A percentile compares a stretch with the other conserved stretches of the same genome.
Evolutionary conservation across 2,113 vertebrate genomes (phyloP).

Genomic region (Scolopax mira): DNA sequence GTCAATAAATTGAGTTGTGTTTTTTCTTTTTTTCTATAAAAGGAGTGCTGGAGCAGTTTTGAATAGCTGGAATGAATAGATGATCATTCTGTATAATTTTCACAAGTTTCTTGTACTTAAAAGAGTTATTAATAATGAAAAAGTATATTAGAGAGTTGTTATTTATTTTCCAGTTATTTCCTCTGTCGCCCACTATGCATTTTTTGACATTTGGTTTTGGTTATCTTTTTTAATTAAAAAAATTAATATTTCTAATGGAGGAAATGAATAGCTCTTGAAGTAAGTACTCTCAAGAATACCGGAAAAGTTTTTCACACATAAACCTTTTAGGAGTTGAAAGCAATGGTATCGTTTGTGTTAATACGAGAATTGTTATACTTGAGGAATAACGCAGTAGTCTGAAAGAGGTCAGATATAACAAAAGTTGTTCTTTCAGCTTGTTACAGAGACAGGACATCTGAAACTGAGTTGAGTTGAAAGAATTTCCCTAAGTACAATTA

Average conservation of each 20-base stretch:
- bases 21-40: neutral
- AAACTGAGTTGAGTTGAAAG: neutral
- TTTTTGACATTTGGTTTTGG: neutral
- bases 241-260: neutral
- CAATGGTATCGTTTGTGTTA: neutral
- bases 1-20: neutral
- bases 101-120: neutral
- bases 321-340: neutral
- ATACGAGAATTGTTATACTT: neutral
- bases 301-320: neutral
- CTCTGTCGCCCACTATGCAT: neutral
- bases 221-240: neutral
- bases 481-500: neutral
- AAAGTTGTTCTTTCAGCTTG: neutral
- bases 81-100: conserved; percentile 1
- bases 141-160: neutral
- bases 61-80: neutral
- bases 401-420: neutral
- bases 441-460: neutral
- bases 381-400: neutral
- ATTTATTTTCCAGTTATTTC: conserved; percentile 1
- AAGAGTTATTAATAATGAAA: conserved; percentile 6
- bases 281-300: neutral
- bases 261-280: neutral
- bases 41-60: neutral